These are phyloP conservation scores for Hirtodrosophila confusa DNA, from an alignment of 2,888 invertebrate species.

Conservation along the genomic window DNA sequence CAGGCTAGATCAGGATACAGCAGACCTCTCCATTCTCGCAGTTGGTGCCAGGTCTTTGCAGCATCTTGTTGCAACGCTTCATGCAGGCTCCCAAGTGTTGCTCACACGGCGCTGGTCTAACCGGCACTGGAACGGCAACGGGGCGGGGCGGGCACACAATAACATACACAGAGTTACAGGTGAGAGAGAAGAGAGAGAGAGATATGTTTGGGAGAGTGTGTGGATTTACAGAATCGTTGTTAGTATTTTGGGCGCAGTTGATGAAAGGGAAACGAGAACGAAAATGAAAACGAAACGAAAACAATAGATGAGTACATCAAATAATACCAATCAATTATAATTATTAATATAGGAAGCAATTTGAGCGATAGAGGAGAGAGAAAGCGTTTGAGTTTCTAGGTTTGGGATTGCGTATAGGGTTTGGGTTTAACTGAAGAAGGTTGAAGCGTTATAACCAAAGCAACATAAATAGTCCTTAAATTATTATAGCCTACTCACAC, in stretches of 20 bases:
- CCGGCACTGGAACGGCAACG: conserved; percentile 72
- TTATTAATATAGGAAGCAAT: conserved; percentile 30
- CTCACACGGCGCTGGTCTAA: conserved; percentile 81
- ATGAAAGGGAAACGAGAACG: conserved; percentile 16
- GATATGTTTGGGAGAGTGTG: not conserved
- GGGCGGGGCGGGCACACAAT: conserved; percentile 10
- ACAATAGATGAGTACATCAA: conserved; percentile 41
- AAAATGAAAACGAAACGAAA: conserved; percentile 7
- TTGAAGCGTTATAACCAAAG: conserved; percentile 22
- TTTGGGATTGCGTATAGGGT: conserved; percentile 19
- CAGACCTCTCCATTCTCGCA: conserved; percentile 80
- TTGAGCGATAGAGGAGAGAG: conserved; percentile 11
- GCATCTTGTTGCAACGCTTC: conserved; percentile 69
- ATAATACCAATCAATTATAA: conserved; percentile 45
- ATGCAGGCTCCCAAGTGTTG: conserved; percentile 82
- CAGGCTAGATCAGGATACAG: conserved; percentile 76
- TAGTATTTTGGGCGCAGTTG: conserved; percentile 21
- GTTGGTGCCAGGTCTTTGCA: conserved; percentile 80
- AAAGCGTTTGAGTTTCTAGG: conserved; percentile 11
- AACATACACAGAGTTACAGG: conserved; percentile 28
- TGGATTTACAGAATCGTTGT: conserved; percentile 11
- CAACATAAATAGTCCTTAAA: conserved; percentile 1
- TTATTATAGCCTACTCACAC: conserved; percentile 68
- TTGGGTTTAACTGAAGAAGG: conserved; percentile 34
- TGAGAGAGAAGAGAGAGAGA: conserved; percentile 1